These are phyloP conservation scores for Calameuta filiformis DNA, from an alignment of 2,888 invertebrate genomes.

Conservation along the genomic window DNA sequence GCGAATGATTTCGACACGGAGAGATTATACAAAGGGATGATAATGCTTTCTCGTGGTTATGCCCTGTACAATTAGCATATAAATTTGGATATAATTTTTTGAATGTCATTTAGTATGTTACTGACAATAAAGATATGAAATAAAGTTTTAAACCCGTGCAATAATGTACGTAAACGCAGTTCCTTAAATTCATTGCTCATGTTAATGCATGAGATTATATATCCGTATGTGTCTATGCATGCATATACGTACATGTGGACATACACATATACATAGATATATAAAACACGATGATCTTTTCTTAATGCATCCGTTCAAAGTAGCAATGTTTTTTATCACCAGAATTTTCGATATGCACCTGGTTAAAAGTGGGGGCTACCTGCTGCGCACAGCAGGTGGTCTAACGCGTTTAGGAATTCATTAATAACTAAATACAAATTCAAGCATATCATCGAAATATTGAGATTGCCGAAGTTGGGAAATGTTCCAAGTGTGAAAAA, in stretches of 20 bases:
- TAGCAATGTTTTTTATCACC: slow-evolving; percentile 5
- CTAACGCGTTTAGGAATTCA: slow-evolving; percentile 21
- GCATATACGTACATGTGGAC: no score
- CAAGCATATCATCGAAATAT: slow-evolving; percentile 10
- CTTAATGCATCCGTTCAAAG: background rate
- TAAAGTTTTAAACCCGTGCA: background rate
- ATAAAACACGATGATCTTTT: background rate
- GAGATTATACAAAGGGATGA: slow-evolving; percentile 57
- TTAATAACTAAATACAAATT: slow-evolving; percentile 18
- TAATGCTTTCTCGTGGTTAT: slow-evolving; percentile 55
- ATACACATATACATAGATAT: background rate
- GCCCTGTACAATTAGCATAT: slow-evolving; percentile 31
- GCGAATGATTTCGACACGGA: slow-evolving; percentile 53
- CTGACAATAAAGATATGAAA: background rate
- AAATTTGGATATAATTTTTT: background rate
- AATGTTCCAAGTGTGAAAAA: background rate
- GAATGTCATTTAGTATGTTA: background rate
- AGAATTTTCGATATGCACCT: slow-evolving; percentile 14
- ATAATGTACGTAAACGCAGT: background rate
- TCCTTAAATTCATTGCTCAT: slow-evolving; percentile 9
- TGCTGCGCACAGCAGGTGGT: slow-evolving; percentile 18
- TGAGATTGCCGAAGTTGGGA: background rate
- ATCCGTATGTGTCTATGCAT: background rate
- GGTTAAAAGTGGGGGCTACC: slow-evolving; percentile 12
- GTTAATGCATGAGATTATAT: slow-evolving; percentile 5